These are phyloP conservation scores for Escarpia spicata DNA, from an alignment of 2,888 invertebrate species.

Conservation along the genomic window DNA sequence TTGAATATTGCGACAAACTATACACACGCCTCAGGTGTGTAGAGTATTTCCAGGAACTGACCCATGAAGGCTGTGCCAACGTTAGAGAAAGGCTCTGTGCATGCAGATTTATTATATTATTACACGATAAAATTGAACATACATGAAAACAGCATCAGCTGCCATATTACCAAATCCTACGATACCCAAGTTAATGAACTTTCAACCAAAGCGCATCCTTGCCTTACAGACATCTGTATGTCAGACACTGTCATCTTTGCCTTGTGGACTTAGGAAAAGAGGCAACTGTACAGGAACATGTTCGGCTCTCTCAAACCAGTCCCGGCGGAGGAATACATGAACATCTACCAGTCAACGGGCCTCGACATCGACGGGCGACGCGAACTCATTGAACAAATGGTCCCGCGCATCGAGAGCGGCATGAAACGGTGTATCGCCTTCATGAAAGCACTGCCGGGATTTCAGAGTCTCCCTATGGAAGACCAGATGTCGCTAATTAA, in stretches of 20 bases:
- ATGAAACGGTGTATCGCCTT: constrained; percentile 56
- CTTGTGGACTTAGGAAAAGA: constrained; percentile 47
- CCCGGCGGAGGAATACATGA: constrained; percentile 54
- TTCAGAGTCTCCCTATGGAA: constrained; percentile 52
- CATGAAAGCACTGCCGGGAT: constrained; percentile 60
- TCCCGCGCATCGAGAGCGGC: constrained; percentile 53
- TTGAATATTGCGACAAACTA: too few species aligned
- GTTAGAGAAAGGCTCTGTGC: too few species aligned
- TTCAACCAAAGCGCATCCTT: neutral
- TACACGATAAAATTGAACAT: too few species aligned
- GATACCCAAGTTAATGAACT: too few species aligned
- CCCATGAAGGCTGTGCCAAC: too few species aligned
- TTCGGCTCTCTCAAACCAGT: constrained; percentile 56
- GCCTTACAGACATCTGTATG: neutral
- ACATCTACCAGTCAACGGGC: constrained; percentile 59
- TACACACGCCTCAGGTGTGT: too few species aligned
- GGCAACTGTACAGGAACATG: constrained; percentile 47
- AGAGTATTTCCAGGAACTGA: too few species aligned
- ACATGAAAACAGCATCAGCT: too few species aligned
- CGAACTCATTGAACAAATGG: constrained; percentile 48
- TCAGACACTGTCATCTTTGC: neutral
- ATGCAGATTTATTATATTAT: too few species aligned
- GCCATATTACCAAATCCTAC: too few species aligned
- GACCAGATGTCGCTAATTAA: constrained; percentile 60
- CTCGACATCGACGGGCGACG: constrained; percentile 60